Evolutionary conservation across 2,797 vertebrate species (phyloP).

Genomic region (Onychomys arenicola): DNA sequence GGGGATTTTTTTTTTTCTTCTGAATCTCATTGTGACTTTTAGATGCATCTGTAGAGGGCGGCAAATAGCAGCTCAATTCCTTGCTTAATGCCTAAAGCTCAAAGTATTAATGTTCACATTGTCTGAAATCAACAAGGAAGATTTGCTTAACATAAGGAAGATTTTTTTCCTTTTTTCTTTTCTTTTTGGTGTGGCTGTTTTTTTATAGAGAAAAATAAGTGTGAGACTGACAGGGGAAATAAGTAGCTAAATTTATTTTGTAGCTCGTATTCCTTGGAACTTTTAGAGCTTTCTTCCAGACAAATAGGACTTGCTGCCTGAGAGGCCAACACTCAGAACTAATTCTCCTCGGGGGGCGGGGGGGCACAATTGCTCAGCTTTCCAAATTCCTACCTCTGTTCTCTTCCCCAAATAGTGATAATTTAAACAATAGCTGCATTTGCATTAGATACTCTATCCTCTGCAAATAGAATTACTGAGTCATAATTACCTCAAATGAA

Average conservation of each 20-base stretch:
- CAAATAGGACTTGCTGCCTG: neutral
- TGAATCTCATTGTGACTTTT: slow-evolving; percentile 28
- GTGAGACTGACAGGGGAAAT: neutral
- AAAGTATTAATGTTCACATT: neutral
- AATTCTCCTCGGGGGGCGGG: neutral
- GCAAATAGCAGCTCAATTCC: slow-evolving; percentile 57
- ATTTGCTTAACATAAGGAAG: slow-evolving; percentile 10
- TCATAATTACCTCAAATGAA: slow-evolving; percentile 16
- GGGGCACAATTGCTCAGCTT: neutral
- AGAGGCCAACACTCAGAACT: neutral
- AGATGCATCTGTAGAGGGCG: slow-evolving; percentile 74
- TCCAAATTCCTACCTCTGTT: neutral
- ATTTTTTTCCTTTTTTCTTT: neutral
- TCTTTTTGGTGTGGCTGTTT: neutral
- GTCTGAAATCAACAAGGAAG: slow-evolving; percentile 33
- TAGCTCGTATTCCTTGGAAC: neutral
- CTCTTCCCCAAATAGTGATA: neutral
- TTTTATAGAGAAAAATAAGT: slow-evolving; percentile 43
- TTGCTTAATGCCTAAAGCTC: neutral
- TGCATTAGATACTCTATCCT: neutral
- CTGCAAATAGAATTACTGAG: neutral
- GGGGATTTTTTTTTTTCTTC: accelerated
- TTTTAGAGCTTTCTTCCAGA: slow-evolving; percentile 8
- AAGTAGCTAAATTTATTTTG: neutral
- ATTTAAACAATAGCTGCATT: slow-evolving; percentile 26